Conservation (phyloP, 1,140 invertebrate species). For the Heliconius nattereri region DNA sequence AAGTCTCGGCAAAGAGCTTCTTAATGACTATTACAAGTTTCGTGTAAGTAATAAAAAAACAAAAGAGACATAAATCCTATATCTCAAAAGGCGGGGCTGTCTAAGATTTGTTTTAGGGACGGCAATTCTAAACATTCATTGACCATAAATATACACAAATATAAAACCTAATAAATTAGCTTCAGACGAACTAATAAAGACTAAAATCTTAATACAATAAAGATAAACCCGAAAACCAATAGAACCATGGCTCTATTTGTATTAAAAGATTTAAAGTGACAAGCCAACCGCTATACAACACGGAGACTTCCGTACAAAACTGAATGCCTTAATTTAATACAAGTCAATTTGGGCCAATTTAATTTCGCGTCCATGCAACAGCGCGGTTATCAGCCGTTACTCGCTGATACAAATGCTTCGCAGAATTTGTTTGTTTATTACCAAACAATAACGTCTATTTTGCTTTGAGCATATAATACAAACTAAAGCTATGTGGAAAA, state of each 20-base stretch:
- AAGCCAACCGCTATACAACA: slow-evolving; percentile 46
- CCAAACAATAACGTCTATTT: slow-evolving; percentile 37
- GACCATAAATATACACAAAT: neutral
- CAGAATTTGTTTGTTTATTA: slow-evolving; percentile 40
- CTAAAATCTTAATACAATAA: slow-evolving; percentile 11
- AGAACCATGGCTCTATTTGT: slow-evolving; percentile 26
- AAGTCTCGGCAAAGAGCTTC: slow-evolving; percentile 29
- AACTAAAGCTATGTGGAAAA: slow-evolving; percentile 30
- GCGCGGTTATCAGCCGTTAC: slow-evolving; percentile 42
- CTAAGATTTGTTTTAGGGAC: slow-evolving; percentile 36
- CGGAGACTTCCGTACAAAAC: slow-evolving; percentile 65
- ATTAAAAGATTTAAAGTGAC: slow-evolving; percentile 37
- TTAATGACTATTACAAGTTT: slow-evolving; percentile 52
- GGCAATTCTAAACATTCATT: slow-evolving; percentile 26
- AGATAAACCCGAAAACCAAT: slow-evolving; percentile 7
- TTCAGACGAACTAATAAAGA: neutral
- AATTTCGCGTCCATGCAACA: slow-evolving; percentile 69
- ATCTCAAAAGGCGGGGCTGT: slow-evolving; percentile 34
- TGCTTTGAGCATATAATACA: slow-evolving; percentile 33
- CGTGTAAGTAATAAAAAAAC: slow-evolving; percentile 49
- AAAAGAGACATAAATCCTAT: slow-evolving; percentile 49
- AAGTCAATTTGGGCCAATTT: slow-evolving; percentile 79
- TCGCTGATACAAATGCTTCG: slow-evolving; percentile 35
- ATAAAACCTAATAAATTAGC: neutral
- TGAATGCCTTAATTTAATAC: slow-evolving; percentile 77